These are phyloP conservation scores for Dasyprocta punctata DNA, from an alignment of 2,113 vertebrate species.

Conservation along the genomic window DNA sequence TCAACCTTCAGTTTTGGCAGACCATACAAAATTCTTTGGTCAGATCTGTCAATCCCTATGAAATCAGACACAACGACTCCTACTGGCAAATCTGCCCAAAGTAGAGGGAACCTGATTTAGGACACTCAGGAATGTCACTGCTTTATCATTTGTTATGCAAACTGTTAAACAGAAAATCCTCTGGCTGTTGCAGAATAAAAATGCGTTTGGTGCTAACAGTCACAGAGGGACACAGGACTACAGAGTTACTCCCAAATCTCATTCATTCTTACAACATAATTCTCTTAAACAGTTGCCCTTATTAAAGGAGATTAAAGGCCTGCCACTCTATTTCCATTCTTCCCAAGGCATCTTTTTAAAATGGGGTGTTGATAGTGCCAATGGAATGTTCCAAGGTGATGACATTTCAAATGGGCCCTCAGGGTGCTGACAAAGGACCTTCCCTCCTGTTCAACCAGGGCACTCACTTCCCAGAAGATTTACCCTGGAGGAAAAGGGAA, in stretches of 20 bases:
- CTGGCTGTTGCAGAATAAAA: background rate
- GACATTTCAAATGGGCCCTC: constrained; percentile 75
- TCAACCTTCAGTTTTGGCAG: background rate
- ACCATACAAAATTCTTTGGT: background rate
- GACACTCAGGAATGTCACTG: background rate
- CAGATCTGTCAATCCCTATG: background rate
- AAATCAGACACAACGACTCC: background rate
- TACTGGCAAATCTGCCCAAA: background rate
- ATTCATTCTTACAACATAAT: constrained; percentile 51
- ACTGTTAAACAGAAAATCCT: constrained; percentile 17
- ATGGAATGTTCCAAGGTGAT: constrained; percentile 23
- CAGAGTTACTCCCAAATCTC: constrained; percentile 21
- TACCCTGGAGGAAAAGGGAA: constrained; percentile 52
- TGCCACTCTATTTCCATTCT: constrained; percentile 36
- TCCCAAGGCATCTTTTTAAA: constrained; percentile 51
- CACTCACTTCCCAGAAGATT: background rate
- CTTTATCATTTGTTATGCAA: background rate
- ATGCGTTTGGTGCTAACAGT: constrained; percentile 35
- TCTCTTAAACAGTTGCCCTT: constrained; percentile 63
- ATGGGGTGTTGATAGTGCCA: background rate
- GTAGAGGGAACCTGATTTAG: background rate
- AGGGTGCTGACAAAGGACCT: constrained; percentile 39
- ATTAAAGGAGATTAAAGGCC: constrained; percentile 46
- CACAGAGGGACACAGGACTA: background rate
- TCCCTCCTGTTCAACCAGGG: background rate